Conservation (phyloP, 2,797 vertebrate genomes). For the Neosilurus hyrtlii region DNA sequence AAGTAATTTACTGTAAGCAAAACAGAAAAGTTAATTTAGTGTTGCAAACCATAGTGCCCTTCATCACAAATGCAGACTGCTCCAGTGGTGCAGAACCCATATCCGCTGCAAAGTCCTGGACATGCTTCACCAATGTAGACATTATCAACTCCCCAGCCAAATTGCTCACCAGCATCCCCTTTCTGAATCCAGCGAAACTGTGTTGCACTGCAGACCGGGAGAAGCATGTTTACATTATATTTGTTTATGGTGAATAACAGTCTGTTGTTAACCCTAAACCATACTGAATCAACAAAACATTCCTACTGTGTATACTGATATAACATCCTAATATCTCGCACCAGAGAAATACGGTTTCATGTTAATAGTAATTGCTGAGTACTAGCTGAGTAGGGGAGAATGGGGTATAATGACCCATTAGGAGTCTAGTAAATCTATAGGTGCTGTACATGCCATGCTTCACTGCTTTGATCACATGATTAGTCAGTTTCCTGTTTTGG, state of each 20-base stretch:
- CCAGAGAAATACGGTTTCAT: background rate
- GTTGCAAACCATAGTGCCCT: conserved; percentile 82
- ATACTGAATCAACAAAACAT: background rate
- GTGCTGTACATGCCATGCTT: too few species aligned
- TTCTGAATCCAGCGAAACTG: conserved; percentile 99
- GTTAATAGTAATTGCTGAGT: too few species aligned
- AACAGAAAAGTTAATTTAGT: background rate
- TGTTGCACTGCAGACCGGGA: conserved; percentile 78
- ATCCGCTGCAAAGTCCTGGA: conserved; percentile 91
- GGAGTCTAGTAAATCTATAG: too few species aligned
- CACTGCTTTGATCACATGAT: too few species aligned
- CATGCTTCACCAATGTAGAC: conserved; percentile 97
- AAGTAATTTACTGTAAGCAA: background rate
- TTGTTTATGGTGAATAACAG: background rate
- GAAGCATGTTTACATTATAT: background rate
- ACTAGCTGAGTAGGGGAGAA: too few species aligned
- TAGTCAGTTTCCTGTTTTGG: too few species aligned
- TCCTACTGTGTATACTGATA: background rate
- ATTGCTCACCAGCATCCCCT: conserved; percentile 85
- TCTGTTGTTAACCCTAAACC: background rate
- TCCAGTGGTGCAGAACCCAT: conserved; percentile 89
- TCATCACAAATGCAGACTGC: conserved; percentile 94
- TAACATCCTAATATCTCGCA: background rate
- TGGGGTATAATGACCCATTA: too few species aligned
- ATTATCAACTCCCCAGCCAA: conserved; percentile 94